Evolutionary conservation across 2,113 vertebrate species (phyloP).

Genomic region (Microtus richardsoni): DNA sequence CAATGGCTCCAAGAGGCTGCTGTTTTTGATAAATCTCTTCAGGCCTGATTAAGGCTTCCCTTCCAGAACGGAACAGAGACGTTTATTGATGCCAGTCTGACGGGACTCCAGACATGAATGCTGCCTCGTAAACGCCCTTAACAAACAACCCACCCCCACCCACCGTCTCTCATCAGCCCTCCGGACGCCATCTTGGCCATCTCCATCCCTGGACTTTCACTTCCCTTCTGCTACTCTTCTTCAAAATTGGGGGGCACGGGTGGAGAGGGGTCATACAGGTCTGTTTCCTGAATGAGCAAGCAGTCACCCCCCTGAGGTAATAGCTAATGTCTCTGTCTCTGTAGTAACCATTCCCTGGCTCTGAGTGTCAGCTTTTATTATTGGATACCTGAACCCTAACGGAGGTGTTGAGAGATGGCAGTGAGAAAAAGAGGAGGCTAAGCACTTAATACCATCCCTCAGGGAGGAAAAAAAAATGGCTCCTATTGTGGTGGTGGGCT

Average conservation of each 20-base stretch:
- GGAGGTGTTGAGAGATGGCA: not conserved
- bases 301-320: not conserved
- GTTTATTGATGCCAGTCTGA: conserved; percentile 41
- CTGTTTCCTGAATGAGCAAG: not conserved
- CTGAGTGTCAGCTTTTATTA: not conserved
- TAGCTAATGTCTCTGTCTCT: not conserved
- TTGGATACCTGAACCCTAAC: not conserved
- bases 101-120: conserved; percentile 44
- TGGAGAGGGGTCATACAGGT: not conserved
- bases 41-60: conserved; percentile 75
- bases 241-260: not conserved
- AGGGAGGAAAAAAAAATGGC: not conserved
- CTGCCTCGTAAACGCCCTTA: not conserved
- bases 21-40: conserved; percentile 81
- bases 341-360: not conserved
- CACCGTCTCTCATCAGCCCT: not conserved
- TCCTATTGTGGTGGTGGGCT: not conserved
- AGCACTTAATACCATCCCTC: not conserved
- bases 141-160: not conserved
- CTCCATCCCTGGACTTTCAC: not conserved
- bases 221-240: not conserved
- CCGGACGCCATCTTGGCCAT: not conserved
- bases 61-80: conserved; percentile 67
- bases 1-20: conserved; percentile 50
- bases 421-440: too few relatives aligned